Conservation (phyloP, 2,797 vertebrate genomes). For the Microchirus variegatus region DNA sequence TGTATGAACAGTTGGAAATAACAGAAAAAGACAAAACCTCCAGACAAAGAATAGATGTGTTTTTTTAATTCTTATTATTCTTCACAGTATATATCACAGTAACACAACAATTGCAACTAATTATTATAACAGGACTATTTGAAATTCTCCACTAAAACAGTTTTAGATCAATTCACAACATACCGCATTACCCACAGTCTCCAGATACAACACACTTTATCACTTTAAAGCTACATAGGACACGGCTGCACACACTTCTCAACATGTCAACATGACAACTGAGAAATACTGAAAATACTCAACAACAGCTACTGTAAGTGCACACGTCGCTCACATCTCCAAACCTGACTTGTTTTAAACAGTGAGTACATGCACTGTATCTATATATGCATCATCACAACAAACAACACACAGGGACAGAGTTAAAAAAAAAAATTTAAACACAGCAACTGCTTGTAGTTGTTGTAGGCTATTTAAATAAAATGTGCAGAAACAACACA, state of each 20-base stretch:
- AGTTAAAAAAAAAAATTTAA: constrained; percentile 15
- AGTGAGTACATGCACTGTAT: constrained; percentile 32
- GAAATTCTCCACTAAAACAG: constrained; percentile 32
- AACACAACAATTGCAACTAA: constrained; percentile 55
- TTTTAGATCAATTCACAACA: constrained; percentile 29
- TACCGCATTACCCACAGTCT: constrained; percentile 43
- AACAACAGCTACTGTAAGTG: constrained; percentile 52
- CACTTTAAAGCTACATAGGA: constrained; percentile 46
- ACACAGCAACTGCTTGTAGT: constrained; percentile 1
- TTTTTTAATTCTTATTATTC: constrained; percentile 42
- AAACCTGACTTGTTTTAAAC: too few species aligned
- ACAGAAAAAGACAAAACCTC: constrained; percentile 19
- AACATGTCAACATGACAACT: constrained; percentile 16
- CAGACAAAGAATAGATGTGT: constrained; percentile 24
- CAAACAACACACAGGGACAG: constrained; percentile 42
- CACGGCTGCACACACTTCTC: constrained; percentile 35
- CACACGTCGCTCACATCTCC: constrained; percentile 59
- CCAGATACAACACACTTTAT: constrained; percentile 35
- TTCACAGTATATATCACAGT: constrained; percentile 61
- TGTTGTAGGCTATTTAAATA: constrained; percentile 16
- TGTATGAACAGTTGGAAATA: not conserved
- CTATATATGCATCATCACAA: constrained; percentile 26
- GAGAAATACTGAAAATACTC: constrained; percentile 48
- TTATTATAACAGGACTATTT: constrained; percentile 48
- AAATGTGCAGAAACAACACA: constrained; percentile 34